A percentile compares a stretch with the other conserved stretches of the same genome.
phyloP scores from a whole-genome alignment of 2,888 invertebrate species.

The Heliconius ethilla region DNA sequence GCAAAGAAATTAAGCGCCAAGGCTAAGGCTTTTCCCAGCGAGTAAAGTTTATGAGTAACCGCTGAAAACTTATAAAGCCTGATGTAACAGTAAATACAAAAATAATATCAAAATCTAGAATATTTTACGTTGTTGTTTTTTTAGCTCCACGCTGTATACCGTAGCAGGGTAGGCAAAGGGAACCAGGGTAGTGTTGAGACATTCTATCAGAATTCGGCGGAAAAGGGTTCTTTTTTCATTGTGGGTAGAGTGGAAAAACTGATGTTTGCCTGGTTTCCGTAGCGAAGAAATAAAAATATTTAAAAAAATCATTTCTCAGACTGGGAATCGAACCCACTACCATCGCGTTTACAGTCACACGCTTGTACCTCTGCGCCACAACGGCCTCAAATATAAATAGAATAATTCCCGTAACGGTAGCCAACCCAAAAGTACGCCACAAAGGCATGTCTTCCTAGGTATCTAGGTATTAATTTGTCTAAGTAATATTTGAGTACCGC shows the following conservation, averaged over 20 bases:
- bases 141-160: background rate
- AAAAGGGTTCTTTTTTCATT: too few species aligned
- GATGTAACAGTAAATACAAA: conserved; percentile 3
- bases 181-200: background rate
- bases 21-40: background rate
- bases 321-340: background rate
- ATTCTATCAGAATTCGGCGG: background rate
- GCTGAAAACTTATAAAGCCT: conserved; percentile 19
- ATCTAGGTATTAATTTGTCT: conserved; percentile 17
- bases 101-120: background rate
- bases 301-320: background rate
- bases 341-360: background rate
- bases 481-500: conserved; percentile 25
- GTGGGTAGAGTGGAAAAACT: background rate
- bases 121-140: background rate
- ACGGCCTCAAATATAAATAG: background rate
- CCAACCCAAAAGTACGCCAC: background rate
- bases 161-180: background rate
- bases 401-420: too few species aligned
- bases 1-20: conserved; percentile 19
- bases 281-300: background rate
- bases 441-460: background rate
- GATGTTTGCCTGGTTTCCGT: background rate
- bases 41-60: conserved; percentile 20
- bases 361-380: background rate